Conservation (phyloP, 2,797 vertebrate genomes). For the Phoebastria nigripes region DNA sequence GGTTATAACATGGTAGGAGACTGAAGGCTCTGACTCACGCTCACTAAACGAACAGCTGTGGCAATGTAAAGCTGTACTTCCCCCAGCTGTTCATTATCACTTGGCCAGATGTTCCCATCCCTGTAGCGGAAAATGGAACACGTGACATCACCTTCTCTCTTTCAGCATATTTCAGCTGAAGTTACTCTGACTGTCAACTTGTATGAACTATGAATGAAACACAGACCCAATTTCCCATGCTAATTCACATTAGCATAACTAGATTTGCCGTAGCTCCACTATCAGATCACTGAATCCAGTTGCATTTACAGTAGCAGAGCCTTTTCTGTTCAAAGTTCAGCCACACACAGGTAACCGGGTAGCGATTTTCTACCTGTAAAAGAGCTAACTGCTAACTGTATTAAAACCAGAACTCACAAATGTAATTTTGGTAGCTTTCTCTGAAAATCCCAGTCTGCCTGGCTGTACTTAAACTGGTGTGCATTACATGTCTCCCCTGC, state of each 20-base stretch:
- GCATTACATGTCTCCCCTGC: rapidly evolving
- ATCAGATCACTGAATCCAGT: neutral
- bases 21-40: neutral
- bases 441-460: neutral
- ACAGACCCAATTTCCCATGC: rapidly evolving
- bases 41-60: neutral
- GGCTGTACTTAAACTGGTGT: neutral
- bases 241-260: neutral
- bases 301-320: neutral
- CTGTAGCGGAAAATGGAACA: neutral
- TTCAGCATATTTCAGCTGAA: neutral
- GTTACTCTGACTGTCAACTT: neutral
- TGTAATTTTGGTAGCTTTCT: neutral
- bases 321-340: neutral
- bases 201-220: rapidly evolving
- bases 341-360: neutral
- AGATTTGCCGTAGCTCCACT: neutral
- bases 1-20: neutral
- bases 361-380: neutral
- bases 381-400: neutral
- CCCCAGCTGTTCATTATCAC: neutral
- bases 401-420: neutral
- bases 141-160: neutral
- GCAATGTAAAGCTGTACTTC: neutral
- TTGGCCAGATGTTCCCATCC: neutral